Evolutionary conservation across 2,797 vertebrate genomes (phyloP), one percentile per base, ranked within the genome.

Genomic region (Sebastes hubbsi): DNA sequence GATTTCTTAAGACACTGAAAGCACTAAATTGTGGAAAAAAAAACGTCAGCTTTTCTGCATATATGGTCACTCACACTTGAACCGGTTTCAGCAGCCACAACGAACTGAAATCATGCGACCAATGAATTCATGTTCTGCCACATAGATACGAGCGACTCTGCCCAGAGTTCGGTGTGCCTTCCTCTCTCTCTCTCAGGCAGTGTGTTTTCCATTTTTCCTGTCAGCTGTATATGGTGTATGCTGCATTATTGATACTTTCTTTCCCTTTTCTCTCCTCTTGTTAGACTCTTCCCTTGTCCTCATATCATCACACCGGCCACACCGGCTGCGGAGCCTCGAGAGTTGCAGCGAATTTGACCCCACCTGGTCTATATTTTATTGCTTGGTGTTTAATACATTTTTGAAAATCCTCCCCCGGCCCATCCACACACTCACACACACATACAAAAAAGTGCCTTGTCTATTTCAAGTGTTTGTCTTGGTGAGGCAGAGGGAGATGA

Each of bases 361-460:
- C 91, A 81, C 84, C 90, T 90, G 88, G 88, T 95, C 88, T 91
- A 94, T 93, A 88, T 94, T 95, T 95, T 87, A 96, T 95, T 92
- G 86, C 88, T 90, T 91, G 80, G 90, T 92, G 89, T 93, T 94
- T 94, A 94, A 94, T 94, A 88, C 82, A 91, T 94, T 91, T 93
- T 95, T 89, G 83, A 92, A 92, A 91, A 86, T 77, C 80, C 84
- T 60, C 78, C 71, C 81, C 80, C 75, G 72, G 75, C 63, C 66
- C 32, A 36, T 72, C 22, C 59, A 60, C 4, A 13, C 24, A 72
- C 22, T 72, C 61, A 63, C 32, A 38, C n/a, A 38, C 59, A 61
- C 16, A 49, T 49, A 61, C 16, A 55, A 67, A 60, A 25, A 61
- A 76, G 75, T 81, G 65, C 75, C 86, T 85, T 85, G 49, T 90